Base-by-base conservation (phyloP, 2,797 vertebrate genomes). In the Alosa sapidissima region DNA sequence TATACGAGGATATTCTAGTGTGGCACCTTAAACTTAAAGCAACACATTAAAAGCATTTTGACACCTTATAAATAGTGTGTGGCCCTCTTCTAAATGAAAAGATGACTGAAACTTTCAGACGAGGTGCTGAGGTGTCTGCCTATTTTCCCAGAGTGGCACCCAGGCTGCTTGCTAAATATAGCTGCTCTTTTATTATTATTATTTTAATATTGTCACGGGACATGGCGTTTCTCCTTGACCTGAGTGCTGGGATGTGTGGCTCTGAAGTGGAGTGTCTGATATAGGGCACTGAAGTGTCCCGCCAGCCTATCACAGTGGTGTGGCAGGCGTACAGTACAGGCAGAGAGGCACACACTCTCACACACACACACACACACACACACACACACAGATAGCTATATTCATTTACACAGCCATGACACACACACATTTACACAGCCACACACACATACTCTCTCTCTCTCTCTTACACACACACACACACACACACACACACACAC, bases 101-200 rank as follows among this genome's bases (percentile, higher is more conserved):
- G 0, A 62, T 24, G 21, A 9, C 58, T 62, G 9, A 55, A 14
- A 19, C 58, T 24, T 6, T 62, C 14, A 81, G 28, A 68, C 85
- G 58, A 75, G 81, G 33, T 81, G 89, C 90, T 90, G 89, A 91
- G 90, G 89, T 92, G 90, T 90, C 88, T 87, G 84, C 81, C 65
- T 86, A 83, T 87, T 85, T 86, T 45, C 85, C 86, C 87, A 87
- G 88, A 88, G 82, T 24, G 87, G 88, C 84, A 86, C 11, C 47
- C 84, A 60, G 89, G 84, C 84, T 55, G 84, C 1, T 16, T 82
- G 85, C 92, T 92, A 93, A 92, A 93, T 92, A 94, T 94, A 94
- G 58, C 7, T 1, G 9, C 58, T 24, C 21, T 24, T 60, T 60
- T 60, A 60, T 60, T 8, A 60, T 58, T 58, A 54, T 54, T 54